A percentile compares a stretch with the other conserved stretches of the same genome.
Conservation (phyloP, 2,888 invertebrate species). For the Acronicta leporina region DNA sequence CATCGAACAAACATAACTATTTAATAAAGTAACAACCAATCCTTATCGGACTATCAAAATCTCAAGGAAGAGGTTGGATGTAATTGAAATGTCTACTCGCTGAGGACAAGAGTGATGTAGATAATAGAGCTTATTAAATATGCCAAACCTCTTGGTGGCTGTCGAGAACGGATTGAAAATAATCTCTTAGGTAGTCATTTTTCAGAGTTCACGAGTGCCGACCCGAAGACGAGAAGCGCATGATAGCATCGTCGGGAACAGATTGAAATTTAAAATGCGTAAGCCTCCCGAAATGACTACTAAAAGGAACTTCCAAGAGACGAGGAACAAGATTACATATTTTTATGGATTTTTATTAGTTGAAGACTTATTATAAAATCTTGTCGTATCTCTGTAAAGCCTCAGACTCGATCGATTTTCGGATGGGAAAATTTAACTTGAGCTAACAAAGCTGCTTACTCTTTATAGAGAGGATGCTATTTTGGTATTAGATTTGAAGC, state of each 20-base stretch:
- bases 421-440: background rate
- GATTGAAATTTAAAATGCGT: slow-evolving; percentile 76
- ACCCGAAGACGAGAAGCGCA: slow-evolving; percentile 58
- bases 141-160: slow-evolving; percentile 75
- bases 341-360: slow-evolving; percentile 51
- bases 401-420: slow-evolving; percentile 18
- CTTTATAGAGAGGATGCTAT: too few species aligned
- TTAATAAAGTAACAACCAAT: slow-evolving; percentile 15
- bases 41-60: slow-evolving; percentile 26
- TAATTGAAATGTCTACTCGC: slow-evolving; percentile 80
- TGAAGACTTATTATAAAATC: slow-evolving; percentile 49
- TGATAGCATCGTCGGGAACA: slow-evolving; percentile 73
- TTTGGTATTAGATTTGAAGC: too few species aligned
- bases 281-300: slow-evolving; percentile 68
- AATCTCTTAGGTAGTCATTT: slow-evolving; percentile 79
- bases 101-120: slow-evolving; percentile 70
- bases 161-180: slow-evolving; percentile 78
- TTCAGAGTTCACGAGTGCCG: slow-evolving; percentile 70
- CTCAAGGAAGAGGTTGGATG: slow-evolving; percentile 61
- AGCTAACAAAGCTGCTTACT: background rate
- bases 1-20: slow-evolving; percentile 2
- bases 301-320: slow-evolving; percentile 61
- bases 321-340: slow-evolving; percentile 60
- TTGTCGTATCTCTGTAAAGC: slow-evolving; percentile 5
- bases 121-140: slow-evolving; percentile 82